phyloP scores from a whole-genome alignment of 64 coral and sea anemone species.

The Porites australiensis region DNA sequence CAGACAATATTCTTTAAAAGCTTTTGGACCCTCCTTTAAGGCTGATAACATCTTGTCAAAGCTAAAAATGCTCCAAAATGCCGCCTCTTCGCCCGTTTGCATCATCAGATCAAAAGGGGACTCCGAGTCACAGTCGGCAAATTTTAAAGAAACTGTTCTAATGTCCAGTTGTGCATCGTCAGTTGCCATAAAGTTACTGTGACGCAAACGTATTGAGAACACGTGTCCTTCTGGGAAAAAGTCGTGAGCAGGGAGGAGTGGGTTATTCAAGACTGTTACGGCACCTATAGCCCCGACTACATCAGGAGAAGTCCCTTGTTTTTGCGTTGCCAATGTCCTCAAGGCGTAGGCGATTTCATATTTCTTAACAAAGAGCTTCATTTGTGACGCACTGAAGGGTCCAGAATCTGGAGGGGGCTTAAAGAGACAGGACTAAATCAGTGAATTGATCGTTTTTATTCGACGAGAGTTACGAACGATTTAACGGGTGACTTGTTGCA shows the following conservation, averaged over 20 bases:
- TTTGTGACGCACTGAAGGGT: conserved; percentile 69
- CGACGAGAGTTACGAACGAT: too few relatives aligned
- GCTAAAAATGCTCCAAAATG: conserved; percentile 80
- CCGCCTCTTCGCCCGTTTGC: conserved; percentile 77
- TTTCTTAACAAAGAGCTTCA: conserved; percentile 60
- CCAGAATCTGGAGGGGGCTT: conserved; percentile 74
- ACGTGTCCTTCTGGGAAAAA: conserved; percentile 62
- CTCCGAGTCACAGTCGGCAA: conserved; percentile 85
- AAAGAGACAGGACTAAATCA: neutral
- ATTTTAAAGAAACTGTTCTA: conserved; percentile 71
- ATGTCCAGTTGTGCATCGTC: conserved; percentile 76
- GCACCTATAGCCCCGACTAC: conserved; percentile 75
- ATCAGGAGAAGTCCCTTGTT: conserved; percentile 41
- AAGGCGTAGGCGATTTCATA: conserved; percentile 69
- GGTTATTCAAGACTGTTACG: conserved; percentile 65
- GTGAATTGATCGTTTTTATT: too few relatives aligned
- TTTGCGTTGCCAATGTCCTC: conserved; percentile 40
- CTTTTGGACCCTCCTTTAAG: conserved; percentile 47
- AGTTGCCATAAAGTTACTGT: conserved; percentile 55
- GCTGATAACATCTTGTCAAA: conserved; percentile 72
- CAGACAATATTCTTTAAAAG: conserved; percentile 61
- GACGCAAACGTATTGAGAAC: conserved; percentile 77
- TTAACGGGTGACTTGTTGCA: too few relatives aligned
- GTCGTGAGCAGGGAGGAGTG: conserved; percentile 77
- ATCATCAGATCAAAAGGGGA: conserved; percentile 85